Base-by-base conservation (phyloP, 2,113 vertebrate genomes). In the Gallinago jamesoni region DNA sequence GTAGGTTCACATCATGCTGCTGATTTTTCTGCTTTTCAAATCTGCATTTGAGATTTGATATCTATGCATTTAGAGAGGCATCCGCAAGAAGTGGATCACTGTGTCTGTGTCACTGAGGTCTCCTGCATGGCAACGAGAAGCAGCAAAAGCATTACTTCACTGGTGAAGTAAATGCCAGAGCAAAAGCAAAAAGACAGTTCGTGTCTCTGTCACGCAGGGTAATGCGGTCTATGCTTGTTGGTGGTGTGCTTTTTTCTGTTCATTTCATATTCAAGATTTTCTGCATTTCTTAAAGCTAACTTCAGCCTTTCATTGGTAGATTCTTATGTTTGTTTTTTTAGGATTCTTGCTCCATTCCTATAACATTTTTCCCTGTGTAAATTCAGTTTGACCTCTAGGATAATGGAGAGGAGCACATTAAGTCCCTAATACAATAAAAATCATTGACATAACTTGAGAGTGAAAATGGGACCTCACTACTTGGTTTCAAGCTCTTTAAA, bases 61-160 rank as follows among this genome's bases (percentile, higher is more conserved):
- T 3, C 33, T 12, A 0, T 5, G 12, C 0, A 1, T 68, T 31
- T 35, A 5, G 10, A 70, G 73, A 10, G 37, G 66, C 52, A 70
- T 43, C 35, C 14, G 3, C 35, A 10, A 41, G 45, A 22, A 50
- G 31, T 18, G 31, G 62, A 45, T 75, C 1, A 0, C 73, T 10
- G 14, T 39, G n/a, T 50, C 15, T 64, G 63, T 12, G 39, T 77
- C 88, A 21, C 63, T 20, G 81, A 60, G 55, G 21, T 60, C 39
- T 84, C 30, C 33, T 4, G 5, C 0, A 1, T 37, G 53, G 64
- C 73, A 81, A 35, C 9, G n/a, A 64, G 68, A 27, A 76, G 24
- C 22, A 39, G 63, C 19, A 31, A 57, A 80, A 78, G 67, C 25
- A 37, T 39, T 39, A 53, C 45, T 60, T 66, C 27, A 9, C 24